Percentiles rank a stretch among this genome's conserved stretches.
Evolutionary conservation across 2,113 vertebrate genomes (phyloP).

Genomic region (Caranx ignobilis): DNA sequence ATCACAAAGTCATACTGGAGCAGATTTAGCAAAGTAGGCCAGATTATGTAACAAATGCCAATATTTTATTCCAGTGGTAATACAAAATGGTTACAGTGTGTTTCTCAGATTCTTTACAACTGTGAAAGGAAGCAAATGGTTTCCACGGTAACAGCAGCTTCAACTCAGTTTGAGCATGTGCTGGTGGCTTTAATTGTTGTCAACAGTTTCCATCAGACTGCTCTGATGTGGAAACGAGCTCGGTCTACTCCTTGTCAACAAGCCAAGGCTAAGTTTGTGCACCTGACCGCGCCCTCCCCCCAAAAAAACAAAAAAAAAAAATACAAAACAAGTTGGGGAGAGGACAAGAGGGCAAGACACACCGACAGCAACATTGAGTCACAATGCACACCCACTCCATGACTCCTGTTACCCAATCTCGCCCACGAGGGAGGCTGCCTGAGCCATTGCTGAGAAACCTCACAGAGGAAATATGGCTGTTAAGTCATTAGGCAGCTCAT

Average conservation of each 20-base stretch:
- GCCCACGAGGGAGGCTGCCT: conserved; percentile 36
- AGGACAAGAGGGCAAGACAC: conserved; percentile 16
- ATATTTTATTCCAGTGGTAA: conserved; percentile 34
- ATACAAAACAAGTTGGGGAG: background rate
- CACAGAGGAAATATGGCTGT: conserved; percentile 68
- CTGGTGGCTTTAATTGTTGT: conserved; percentile 25
- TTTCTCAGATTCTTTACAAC: conserved; percentile 18
- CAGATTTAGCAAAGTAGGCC: conserved; percentile 27
- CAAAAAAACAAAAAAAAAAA: too few species aligned
- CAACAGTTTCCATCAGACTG: conserved; percentile 11
- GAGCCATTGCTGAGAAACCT: conserved; percentile 45
- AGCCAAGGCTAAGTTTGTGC: background rate
- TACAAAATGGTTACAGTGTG: conserved; percentile 16
- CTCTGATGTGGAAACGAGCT: conserved; percentile 23
- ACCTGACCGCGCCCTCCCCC: background rate
- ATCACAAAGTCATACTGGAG: conserved; percentile 34
- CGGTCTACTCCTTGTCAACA: background rate
- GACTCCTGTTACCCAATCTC: conserved; percentile 19
- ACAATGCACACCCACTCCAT: conserved; percentile 21
- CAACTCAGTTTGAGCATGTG: conserved; percentile 15
- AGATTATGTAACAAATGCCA: conserved; percentile 55
- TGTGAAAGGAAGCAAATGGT: conserved; percentile 49
- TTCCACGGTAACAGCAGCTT: conserved; percentile 53
- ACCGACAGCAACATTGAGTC: conserved; percentile 8
- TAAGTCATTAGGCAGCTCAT: conserved; percentile 77